Conservation (phyloP, 2,113 vertebrate genomes). For the Ovis aries region DNA sequence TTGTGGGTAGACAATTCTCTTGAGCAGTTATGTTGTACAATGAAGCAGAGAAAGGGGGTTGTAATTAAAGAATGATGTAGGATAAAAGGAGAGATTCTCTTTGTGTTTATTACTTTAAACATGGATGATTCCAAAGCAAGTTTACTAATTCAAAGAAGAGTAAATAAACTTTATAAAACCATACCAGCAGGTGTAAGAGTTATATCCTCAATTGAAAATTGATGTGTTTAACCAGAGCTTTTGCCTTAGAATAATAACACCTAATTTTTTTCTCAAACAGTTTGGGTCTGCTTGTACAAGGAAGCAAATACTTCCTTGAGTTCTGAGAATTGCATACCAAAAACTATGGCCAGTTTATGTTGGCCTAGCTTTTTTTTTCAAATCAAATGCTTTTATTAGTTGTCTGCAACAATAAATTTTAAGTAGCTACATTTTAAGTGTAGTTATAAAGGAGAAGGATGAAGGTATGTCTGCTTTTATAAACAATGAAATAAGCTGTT, state of each 20-base stretch:
- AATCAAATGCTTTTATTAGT: not conserved
- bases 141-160: not conserved
- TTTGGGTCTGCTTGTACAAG: not conserved
- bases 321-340: not conserved
- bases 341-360: not conserved
- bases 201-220: conserved; percentile 6
- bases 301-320: not conserved
- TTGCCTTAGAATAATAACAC: conserved; percentile 1
- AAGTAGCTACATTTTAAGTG: conserved; percentile 1
- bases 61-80: not conserved
- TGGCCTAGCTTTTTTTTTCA: conserved; percentile 2
- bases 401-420: not conserved
- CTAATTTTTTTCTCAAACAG: not conserved
- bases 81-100: not conserved
- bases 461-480: not conserved
- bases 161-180: conserved; percentile 2
- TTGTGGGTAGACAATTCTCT: not conserved
- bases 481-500: conserved; percentile 2
- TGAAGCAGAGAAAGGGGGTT: not conserved
- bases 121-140: not conserved
- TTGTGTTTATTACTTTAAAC: conserved; percentile 24
- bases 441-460: conserved; percentile 15
- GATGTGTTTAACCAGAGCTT: not conserved
- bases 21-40: not conserved
- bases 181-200: not conserved